Percentiles rank a stretch among this genome's conserved stretches.
Conservation (phyloP, 30 jellyfish, hydroid and myxozoan species). For the Turritopsis rubra region DNA sequence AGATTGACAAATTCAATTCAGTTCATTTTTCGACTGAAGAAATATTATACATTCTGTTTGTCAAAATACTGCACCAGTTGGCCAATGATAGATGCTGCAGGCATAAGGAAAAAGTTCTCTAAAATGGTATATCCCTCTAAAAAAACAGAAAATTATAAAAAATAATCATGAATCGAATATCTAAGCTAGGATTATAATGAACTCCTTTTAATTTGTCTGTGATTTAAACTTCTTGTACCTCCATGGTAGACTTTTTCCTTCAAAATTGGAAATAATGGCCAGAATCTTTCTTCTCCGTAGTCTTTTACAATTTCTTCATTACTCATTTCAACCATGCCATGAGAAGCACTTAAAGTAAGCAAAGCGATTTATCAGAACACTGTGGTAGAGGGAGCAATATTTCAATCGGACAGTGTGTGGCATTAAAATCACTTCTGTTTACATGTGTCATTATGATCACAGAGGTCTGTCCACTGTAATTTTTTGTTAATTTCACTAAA, state of each 20-base stretch:
- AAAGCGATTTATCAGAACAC: neutral
- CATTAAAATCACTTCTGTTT: too few relatives aligned
- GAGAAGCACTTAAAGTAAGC: slow-evolving; percentile 58
- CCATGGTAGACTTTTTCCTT: slow-evolving; percentile 66
- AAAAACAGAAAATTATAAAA: slow-evolving; percentile 2
- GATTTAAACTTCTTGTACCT: too few relatives aligned
- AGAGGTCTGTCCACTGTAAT: too few relatives aligned
- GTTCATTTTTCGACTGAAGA: neutral
- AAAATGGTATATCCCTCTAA: slow-evolving; percentile 54
- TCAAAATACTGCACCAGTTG: slow-evolving; percentile 71
- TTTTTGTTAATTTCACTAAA: too few relatives aligned
- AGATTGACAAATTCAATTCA: neutral
- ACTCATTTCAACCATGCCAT: slow-evolving; percentile 69
- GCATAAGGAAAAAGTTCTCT: slow-evolving; percentile 90
- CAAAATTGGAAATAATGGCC: slow-evolving; percentile 59
- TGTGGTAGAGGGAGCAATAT: neutral
- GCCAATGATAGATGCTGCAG: slow-evolving; percentile 78
- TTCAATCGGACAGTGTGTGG: too few relatives aligned
- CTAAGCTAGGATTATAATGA: neutral
- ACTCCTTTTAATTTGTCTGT: too few relatives aligned
- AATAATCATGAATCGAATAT: neutral
- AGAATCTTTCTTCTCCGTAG: slow-evolving; percentile 58
- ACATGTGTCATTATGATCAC: too few relatives aligned
- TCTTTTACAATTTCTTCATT: slow-evolving; percentile 44
- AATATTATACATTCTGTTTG: slow-evolving; percentile 26